These are phyloP conservation scores for Operophtera brumata DNA, from an alignment of 2,888 invertebrate species.

Conservation along the genomic window DNA sequence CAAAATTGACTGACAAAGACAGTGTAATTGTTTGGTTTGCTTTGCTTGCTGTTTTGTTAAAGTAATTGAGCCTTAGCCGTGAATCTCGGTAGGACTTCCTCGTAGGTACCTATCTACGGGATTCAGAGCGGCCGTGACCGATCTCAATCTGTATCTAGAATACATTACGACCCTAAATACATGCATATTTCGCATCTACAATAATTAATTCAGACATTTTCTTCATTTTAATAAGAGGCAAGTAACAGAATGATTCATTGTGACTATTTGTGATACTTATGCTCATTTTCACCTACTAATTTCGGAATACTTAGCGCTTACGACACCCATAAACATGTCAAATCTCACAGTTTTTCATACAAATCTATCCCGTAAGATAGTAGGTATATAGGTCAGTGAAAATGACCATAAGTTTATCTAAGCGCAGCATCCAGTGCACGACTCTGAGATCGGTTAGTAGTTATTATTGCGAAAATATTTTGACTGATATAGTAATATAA, in stretches of 20 bases:
- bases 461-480: constrained; percentile 72
- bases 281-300: too few species aligned
- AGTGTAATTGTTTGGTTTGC: constrained; percentile 50
- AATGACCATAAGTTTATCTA: too few species aligned
- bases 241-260: too few species aligned
- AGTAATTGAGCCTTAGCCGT: constrained; percentile 42
- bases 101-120: constrained; percentile 31
- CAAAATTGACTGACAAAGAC: constrained; percentile 54
- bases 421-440: neutral
- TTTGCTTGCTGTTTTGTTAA: constrained; percentile 53
- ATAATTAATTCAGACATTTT: too few species aligned
- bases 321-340: too few species aligned
- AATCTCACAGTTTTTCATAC: too few species aligned
- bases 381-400: too few species aligned
- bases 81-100: constrained; percentile 34
- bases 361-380: too few species aligned
- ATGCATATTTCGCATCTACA: neutral
- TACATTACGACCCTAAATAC: neutral
- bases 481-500: constrained; percentile 77
- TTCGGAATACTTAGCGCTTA: too few species aligned
- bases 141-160: constrained; percentile 33
- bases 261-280: too few species aligned
- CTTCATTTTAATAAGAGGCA: too few species aligned
- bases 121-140: constrained; percentile 39
- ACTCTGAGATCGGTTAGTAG: constrained; percentile 50